phyloP scores from a whole-genome alignment of 2,113 vertebrate genomes.

The Willisornis vidua region DNA sequence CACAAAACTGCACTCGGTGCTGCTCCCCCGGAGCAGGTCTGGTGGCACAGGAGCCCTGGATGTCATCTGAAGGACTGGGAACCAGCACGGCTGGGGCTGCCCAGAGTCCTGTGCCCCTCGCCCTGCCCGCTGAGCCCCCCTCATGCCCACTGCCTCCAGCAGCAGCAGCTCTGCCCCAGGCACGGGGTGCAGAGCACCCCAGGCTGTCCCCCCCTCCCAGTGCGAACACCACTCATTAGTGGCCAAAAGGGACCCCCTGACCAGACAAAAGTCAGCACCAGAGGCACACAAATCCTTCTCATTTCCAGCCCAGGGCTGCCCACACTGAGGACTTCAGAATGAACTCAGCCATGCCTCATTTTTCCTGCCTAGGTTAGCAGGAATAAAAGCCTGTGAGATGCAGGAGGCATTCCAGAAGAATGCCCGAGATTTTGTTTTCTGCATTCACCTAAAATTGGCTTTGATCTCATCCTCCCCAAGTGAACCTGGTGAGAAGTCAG shows the following conservation, averaged over 20 bases:
- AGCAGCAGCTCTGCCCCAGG: background rate
- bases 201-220: background rate
- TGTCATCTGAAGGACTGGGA: fast-evolving
- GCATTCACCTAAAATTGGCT: background rate
- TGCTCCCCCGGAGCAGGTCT: background rate
- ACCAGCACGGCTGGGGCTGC: background rate
- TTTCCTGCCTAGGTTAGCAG: background rate
- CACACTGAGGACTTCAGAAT: fast-evolving
- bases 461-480: background rate
- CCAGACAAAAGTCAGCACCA: background rate
- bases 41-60: background rate
- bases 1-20: background rate
- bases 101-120: fast-evolving
- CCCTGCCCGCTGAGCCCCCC: background rate
- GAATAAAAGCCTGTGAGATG: background rate
- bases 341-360: background rate
- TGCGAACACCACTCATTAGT: fast-evolving
- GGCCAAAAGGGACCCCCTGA: background rate
- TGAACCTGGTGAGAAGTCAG: background rate
- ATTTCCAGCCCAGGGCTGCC: background rate
- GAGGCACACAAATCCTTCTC: background rate
- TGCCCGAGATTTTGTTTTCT: background rate
- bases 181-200: background rate
- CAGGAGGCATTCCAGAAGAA: background rate
- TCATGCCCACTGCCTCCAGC: fast-evolving